Evolutionary conservation across 37 sponge, comb jelly and placozoan genomes (phyloP).

Genomic region (Aplysina aerophoba): DNA sequence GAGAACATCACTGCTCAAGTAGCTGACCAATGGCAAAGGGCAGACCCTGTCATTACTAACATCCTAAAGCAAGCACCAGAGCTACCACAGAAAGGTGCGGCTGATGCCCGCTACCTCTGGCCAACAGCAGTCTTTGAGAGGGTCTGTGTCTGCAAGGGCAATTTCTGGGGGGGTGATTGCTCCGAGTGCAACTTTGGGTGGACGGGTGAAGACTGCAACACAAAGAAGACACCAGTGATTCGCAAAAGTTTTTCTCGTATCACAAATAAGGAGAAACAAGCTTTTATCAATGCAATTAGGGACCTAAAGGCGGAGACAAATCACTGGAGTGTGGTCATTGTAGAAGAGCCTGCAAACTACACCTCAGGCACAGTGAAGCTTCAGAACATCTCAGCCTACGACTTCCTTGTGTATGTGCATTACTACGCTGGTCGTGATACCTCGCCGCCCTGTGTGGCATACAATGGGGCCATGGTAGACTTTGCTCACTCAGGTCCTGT

Average conservation of each 20-base stretch:
- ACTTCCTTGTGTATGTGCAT: conserved; percentile 34
- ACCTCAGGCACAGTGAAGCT: conserved; percentile 16
- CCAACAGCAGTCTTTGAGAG: not conserved
- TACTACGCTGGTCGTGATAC: not conserved
- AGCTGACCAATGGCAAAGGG: not conserved
- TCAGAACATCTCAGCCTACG: conserved; percentile 42
- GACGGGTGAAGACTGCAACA: not conserved
- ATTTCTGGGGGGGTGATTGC: conserved; percentile 1
- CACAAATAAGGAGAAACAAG: not conserved
- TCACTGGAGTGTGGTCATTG: conserved; percentile 4
- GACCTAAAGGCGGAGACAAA: not conserved
- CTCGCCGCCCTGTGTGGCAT: not conserved
- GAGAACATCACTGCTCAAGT: not conserved
- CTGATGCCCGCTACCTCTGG: not conserved
- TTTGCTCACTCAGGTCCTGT: conserved; percentile 38
- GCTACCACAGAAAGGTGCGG: not conserved
- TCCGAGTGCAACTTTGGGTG: conserved; percentile 9
- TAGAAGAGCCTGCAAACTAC: conserved; percentile 27
- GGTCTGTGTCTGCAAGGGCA: not conserved
- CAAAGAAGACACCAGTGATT: not conserved
- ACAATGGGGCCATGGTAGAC: not conserved
- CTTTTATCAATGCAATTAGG: not conserved
- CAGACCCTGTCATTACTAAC: not conserved
- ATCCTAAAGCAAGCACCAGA: not conserved
- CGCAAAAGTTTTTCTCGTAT: not conserved